phyloP scores from a whole-genome alignment of 2,797 vertebrate species.

The Hemibagrus guttatus region DNA sequence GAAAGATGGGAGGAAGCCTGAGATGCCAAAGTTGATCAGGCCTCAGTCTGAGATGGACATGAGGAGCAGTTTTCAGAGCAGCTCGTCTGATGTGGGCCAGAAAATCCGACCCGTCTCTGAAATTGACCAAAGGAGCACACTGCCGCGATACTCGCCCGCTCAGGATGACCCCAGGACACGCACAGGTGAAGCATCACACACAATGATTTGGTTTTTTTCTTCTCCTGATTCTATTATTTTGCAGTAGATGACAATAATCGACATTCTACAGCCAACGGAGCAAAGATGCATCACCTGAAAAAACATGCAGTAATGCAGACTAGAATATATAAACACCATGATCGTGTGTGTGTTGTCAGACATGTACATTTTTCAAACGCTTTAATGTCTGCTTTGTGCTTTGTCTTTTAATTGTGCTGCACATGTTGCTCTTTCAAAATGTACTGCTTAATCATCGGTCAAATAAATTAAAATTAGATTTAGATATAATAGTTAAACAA shows the following conservation, averaged over 20 bases:
- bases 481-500: not conserved
- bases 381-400: not conserved
- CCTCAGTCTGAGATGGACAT: constrained; percentile 69
- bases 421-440: not conserved
- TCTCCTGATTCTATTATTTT: not conserved
- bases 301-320: not conserved
- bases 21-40: constrained; percentile 50
- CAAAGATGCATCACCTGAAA: too few relatives aligned
- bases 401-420: not conserved
- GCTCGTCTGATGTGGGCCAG: constrained; percentile 65
- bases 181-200: constrained; percentile 63
- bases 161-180: constrained; percentile 64
- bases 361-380: not conserved
- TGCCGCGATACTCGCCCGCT: constrained; percentile 63
- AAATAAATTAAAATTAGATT: not conserved
- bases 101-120: constrained; percentile 63
- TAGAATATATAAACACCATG: too few relatives aligned
- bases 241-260: not conserved
- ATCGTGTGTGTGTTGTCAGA: not conserved
- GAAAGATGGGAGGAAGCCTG: constrained; percentile 43
- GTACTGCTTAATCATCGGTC: not conserved
- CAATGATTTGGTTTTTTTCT: not conserved
- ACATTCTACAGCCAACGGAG: not conserved
- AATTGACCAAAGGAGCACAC: constrained; percentile 63
- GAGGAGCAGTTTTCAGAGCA: constrained; percentile 61